A percentile compares a stretch with the other conserved stretches of the same genome.
These are phyloP conservation scores for Peromyscus melanophrys DNA, from an alignment of 2,797 vertebrate genomes.

Conservation along the genomic window DNA sequence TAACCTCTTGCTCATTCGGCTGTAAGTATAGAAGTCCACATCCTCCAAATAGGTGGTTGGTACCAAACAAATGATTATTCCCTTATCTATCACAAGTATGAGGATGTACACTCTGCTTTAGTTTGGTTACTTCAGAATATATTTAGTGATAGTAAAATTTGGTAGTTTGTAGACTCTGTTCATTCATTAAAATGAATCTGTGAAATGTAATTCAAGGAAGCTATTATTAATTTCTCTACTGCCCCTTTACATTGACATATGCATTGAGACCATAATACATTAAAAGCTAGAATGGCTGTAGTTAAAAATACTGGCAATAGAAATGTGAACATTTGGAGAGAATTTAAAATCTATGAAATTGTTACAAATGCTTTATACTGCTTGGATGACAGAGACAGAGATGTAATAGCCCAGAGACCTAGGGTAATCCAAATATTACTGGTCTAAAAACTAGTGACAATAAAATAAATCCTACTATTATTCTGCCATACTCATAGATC, in stretches of 20 bases:
- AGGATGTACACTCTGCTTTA: not conserved
- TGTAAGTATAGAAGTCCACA: too few species aligned
- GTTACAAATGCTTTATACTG: not conserved
- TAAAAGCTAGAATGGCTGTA: not conserved
- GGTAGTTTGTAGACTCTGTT: not conserved
- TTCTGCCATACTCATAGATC: not conserved
- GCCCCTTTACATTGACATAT: not conserved
- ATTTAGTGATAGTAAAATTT: not conserved
- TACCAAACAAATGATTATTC: not conserved
- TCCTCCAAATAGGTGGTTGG: not conserved
- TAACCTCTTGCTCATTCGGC: not conserved
- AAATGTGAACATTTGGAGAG: too few species aligned
- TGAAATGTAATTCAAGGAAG: not conserved
- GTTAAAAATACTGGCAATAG: not conserved
- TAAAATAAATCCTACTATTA: not conserved
- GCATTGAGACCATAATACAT: not conserved
- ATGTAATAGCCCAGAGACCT: not conserved
- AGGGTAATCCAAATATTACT: not conserved
- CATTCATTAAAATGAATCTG: not conserved
- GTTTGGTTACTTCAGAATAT: not conserved
- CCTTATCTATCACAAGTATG: not conserved
- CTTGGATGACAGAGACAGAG: not conserved
- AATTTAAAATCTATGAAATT: not conserved
- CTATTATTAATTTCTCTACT: not conserved
- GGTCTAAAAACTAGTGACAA: not conserved